Evolutionary conservation across 30 jellyfish, hydroid and myxozoan species (phyloP).

Genomic region (Chrysaora quinquecirrha): DNA sequence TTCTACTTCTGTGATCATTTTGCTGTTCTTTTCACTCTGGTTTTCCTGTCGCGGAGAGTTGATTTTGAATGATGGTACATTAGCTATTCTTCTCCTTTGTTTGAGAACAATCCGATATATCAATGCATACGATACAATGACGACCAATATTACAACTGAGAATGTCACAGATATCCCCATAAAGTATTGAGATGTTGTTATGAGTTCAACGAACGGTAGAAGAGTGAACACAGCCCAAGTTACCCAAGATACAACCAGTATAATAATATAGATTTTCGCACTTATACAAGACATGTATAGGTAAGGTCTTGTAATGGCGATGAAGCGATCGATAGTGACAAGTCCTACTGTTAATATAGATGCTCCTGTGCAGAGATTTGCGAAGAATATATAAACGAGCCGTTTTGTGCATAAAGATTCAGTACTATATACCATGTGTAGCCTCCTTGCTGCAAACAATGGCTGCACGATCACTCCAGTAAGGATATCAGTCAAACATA

Average conservation of each 20-base stretch:
- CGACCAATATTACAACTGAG: slow-evolving; percentile 7
- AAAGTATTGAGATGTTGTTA: slow-evolving; percentile 47
- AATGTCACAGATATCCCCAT: slow-evolving; percentile 33
- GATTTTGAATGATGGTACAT: not conserved
- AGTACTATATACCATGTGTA: slow-evolving; percentile 14
- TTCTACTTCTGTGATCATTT: too few species aligned
- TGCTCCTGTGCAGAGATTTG: slow-evolving; percentile 66
- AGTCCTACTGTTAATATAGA: slow-evolving; percentile 57
- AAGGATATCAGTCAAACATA: slow-evolving; percentile 50
- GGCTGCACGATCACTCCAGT: slow-evolving; percentile 68
- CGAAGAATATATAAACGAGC: slow-evolving; percentile 52
- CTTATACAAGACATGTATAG: slow-evolving; percentile 13
- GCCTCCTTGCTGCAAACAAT: slow-evolving; percentile 41
- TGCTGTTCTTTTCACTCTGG: not conserved
- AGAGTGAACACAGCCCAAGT: slow-evolving; percentile 38
- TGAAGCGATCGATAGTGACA: slow-evolving; percentile 58
- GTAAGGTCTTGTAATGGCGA: slow-evolving; percentile 62
- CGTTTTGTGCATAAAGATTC: slow-evolving; percentile 23
- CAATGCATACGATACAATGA: slow-evolving; percentile 33
- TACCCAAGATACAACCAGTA: slow-evolving; percentile 12
- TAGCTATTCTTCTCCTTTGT: slow-evolving; percentile 50
- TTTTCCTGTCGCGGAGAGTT: not conserved
- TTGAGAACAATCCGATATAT: slow-evolving; percentile 44
- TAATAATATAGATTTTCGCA: not conserved
- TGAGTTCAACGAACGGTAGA: slow-evolving; percentile 41